phyloP scores from a whole-genome alignment of 2,888 invertebrate genomes.

The Chalcis sispes region DNA sequence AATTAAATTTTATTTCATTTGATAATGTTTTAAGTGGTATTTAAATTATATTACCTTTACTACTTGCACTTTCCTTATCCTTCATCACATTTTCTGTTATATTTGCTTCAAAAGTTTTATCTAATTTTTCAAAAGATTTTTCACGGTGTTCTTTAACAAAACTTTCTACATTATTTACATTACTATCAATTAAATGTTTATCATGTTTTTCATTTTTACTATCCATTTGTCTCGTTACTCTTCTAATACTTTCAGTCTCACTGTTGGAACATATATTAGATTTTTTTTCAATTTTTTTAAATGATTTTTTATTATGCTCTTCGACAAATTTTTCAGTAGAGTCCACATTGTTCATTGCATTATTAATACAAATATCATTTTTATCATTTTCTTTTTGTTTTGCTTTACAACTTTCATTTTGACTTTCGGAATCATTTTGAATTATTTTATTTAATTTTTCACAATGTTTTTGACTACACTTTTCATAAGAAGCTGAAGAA shows the following conservation, averaged over 20 bases:
- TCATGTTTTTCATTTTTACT: constrained; percentile 13
- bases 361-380: background rate
- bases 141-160: constrained; percentile 4
- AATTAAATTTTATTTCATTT: constrained; percentile 26
- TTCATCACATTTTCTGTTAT: constrained; percentile 31
- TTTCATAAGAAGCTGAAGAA: background rate
- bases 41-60: constrained; percentile 4
- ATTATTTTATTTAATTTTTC: constrained; percentile 25
- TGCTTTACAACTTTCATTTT: constrained; percentile 22
- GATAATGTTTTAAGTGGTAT: background rate
- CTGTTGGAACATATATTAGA: constrained; percentile 39
- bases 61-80: constrained; percentile 37
- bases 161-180: constrained; percentile 34
- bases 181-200: constrained; percentile 14
- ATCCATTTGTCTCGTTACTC: constrained; percentile 11
- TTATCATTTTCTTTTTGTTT: constrained; percentile 1
- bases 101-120: constrained; percentile 18
- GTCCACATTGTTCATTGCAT: background rate
- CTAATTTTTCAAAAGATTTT: constrained; percentile 31
- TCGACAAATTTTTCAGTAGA: constrained; percentile 15
- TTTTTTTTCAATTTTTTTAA: constrained; percentile 19
- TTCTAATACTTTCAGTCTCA: constrained; percentile 46
- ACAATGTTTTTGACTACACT: constrained; percentile 1
- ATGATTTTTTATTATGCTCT: constrained; percentile 16
- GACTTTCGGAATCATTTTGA: constrained; percentile 12